phyloP scores from a whole-genome alignment of 2,797 vertebrate species.

The Muscicapa striata region DNA sequence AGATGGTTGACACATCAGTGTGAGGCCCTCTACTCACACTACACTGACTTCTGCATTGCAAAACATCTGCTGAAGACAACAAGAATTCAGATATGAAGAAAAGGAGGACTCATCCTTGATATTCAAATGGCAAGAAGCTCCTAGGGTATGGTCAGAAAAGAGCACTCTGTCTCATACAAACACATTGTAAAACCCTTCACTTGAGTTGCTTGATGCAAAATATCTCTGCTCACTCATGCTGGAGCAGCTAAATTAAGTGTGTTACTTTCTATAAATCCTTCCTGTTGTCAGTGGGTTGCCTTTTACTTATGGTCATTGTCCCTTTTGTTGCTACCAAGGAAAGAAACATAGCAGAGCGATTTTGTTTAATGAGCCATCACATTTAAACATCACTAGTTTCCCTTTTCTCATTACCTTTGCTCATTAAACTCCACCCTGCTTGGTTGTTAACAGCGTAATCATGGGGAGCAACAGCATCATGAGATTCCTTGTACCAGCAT shows the following conservation, averaged over 20 bases:
- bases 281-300: slow-evolving; percentile 24
- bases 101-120: neutral
- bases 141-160: neutral
- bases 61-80: neutral
- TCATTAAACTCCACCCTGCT: slow-evolving; percentile 59
- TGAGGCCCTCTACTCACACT: rapidly evolving
- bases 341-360: slow-evolving; percentile 40
- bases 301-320: slow-evolving; percentile 50
- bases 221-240: neutral
- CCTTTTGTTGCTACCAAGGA: slow-evolving; percentile 18
- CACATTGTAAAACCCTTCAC: neutral
- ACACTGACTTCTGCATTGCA: neutral
- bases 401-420: slow-evolving; percentile 64
- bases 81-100: neutral
- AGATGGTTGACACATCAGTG: neutral
- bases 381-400: slow-evolving; percentile 66
- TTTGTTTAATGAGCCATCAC: slow-evolving; percentile 62
- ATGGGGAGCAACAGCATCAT: slow-evolving; percentile 39
- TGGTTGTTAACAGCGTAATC: slow-evolving; percentile 45
- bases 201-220: slow-evolving; percentile 3
- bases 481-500: neutral
- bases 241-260: slow-evolving; percentile 25
- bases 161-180: neutral
- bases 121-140: neutral
- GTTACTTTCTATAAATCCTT: slow-evolving; percentile 43